phyloP scores from a whole-genome alignment of 2,113 vertebrate species.

The Ifrita kowaldi region DNA sequence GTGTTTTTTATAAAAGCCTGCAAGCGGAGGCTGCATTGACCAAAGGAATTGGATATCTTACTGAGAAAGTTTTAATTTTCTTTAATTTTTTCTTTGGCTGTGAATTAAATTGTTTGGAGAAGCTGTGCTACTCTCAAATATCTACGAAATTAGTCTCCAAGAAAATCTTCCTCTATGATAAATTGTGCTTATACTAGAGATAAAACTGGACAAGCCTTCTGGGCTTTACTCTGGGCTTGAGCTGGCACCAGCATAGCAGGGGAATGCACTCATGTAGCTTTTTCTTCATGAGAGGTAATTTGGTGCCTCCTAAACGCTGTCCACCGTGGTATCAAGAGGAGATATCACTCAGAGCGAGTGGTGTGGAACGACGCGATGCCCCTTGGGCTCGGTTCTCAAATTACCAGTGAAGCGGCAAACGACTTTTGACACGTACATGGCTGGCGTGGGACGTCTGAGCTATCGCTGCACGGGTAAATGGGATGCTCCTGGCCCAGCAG shows the following conservation, averaged over 20 bases:
- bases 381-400: background rate
- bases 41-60: background rate
- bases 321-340: background rate
- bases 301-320: background rate
- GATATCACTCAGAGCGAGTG: accelerated
- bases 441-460: accelerated
- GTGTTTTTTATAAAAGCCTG: background rate
- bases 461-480: background rate
- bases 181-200: background rate
- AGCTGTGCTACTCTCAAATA: background rate
- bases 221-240: background rate
- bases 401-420: background rate
- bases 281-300: background rate
- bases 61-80: background rate
- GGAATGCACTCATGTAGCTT: background rate
- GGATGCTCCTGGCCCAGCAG: background rate
- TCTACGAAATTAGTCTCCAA: background rate
- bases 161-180: background rate
- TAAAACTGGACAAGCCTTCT: background rate
- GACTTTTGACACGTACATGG: background rate
- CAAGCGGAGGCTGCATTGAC: background rate
- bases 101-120: background rate
- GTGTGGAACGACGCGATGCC: accelerated
- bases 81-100: background rate
- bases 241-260: background rate